These are phyloP conservation scores for Myotis pilosus DNA, from an alignment of 2,797 vertebrate genomes.

Conservation along the genomic window DNA sequence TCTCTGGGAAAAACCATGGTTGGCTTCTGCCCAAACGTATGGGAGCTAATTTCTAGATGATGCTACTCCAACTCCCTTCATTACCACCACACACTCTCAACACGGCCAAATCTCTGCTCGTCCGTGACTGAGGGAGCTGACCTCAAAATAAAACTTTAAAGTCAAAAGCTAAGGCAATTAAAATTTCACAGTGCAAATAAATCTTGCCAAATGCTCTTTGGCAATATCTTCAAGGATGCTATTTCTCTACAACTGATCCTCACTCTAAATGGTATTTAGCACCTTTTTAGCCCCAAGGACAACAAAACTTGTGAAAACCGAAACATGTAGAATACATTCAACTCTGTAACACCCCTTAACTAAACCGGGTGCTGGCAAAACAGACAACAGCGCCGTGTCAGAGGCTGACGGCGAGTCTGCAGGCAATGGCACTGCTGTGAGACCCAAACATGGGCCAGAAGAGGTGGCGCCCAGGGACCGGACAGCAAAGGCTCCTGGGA, in stretches of 20 bases:
- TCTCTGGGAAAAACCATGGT: background rate
- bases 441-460: background rate
- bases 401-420: background rate
- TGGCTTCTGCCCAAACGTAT: background rate
- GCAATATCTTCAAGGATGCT: conserved; percentile 49
- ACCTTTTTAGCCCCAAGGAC: conserved; percentile 60
- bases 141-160: conserved; percentile 69
- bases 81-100: background rate
- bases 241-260: conserved; percentile 49
- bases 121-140: background rate
- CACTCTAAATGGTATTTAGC: conserved; percentile 45
- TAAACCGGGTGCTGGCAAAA: background rate
- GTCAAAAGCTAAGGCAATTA: conserved; percentile 59
- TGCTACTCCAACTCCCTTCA: background rate
- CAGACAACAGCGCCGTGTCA: fast-evolving
- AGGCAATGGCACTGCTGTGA: background rate
- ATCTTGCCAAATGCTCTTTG: conserved; percentile 58
- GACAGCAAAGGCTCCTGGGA: background rate
- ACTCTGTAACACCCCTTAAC: background rate
- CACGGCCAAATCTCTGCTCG: background rate
- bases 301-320: conserved; percentile 19
- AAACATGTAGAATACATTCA: conserved; percentile 44
- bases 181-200: conserved; percentile 68
- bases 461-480: background rate
- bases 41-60: background rate